phyloP scores from a whole-genome alignment of 2,797 vertebrate species.

The Hydrocynus forskahlii region DNA sequence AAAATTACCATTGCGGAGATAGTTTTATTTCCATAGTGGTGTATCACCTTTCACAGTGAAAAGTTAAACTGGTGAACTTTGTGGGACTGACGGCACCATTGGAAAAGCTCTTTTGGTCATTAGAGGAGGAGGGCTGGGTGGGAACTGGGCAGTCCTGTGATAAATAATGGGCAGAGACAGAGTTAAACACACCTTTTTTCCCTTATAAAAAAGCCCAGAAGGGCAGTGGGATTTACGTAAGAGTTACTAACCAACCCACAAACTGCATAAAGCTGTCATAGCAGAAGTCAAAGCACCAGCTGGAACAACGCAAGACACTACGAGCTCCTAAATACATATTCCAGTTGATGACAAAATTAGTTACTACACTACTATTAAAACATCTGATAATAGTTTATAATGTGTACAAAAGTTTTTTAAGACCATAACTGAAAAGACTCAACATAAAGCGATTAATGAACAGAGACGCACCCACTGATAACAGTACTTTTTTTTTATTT shows the following conservation, averaged over 20 bases:
- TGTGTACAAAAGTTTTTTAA: background rate
- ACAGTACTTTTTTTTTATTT: constrained; percentile 66
- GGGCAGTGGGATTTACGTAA: background rate
- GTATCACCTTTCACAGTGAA: background rate
- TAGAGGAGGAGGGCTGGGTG: background rate
- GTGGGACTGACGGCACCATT: background rate
- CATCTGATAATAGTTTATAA: background rate
- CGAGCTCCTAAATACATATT: too few species aligned
- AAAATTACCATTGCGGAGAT: too few species aligned
- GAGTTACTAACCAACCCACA: background rate
- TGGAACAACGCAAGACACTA: background rate
- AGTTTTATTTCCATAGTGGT: too few species aligned
- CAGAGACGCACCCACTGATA: constrained; percentile 48
- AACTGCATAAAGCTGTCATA: background rate
- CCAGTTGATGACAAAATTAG: background rate
- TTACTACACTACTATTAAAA: background rate
- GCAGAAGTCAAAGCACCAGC: background rate
- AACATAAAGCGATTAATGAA: constrained; percentile 6
- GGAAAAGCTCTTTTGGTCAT: background rate
- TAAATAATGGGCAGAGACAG: background rate
- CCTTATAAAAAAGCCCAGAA: constrained; percentile 8
- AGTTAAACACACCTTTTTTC: background rate
- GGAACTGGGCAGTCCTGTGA: background rate
- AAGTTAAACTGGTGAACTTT: background rate
- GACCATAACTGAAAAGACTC: background rate